Percentiles rank a stretch among this genome's conserved stretches.
These are phyloP conservation scores for Pseudomyrmex cubaensis DNA, from an alignment of 1,140 invertebrate species.

Conservation along the genomic window DNA sequence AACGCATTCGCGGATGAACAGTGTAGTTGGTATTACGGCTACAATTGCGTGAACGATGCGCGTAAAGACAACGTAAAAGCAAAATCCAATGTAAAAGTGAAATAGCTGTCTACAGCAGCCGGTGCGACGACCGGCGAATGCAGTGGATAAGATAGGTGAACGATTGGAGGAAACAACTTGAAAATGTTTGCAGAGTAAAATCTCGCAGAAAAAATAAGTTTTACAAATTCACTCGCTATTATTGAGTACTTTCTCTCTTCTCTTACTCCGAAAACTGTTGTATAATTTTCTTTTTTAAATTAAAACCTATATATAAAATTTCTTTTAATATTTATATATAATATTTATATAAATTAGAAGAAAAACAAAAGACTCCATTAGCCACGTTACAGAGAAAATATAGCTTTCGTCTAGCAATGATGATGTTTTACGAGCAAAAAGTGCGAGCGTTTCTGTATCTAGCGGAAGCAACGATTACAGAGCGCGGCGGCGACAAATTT, in stretches of 20 bases:
- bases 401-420: neutral
- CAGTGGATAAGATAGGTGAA: slow-evolving; percentile 2
- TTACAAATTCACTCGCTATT: neutral
- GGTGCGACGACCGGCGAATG: neutral
- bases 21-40: neutral
- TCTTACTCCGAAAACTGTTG: no score
- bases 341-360: neutral
- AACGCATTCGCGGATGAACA: slow-evolving; percentile 13
- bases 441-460: slow-evolving; percentile 15
- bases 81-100: slow-evolving; percentile 50
- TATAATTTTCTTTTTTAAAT: no score
- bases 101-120: slow-evolving; percentile 22
- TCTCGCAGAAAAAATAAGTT: neutral
- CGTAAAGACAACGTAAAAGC: slow-evolving; percentile 55
- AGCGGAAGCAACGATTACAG: slow-evolving; percentile 26
- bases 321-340: neutral
- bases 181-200: neutral
- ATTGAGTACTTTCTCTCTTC: neutral
- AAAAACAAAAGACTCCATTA: neutral
- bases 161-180: neutral
- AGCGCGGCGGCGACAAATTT: slow-evolving; percentile 57
- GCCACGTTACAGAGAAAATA: slow-evolving; percentile 24
- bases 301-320: no score
- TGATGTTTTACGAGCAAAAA: slow-evolving; percentile 57
- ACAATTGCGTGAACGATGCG: neutral